Conservation (phyloP, 23 tunicate genomes). For the Corella eumyota region DNA sequence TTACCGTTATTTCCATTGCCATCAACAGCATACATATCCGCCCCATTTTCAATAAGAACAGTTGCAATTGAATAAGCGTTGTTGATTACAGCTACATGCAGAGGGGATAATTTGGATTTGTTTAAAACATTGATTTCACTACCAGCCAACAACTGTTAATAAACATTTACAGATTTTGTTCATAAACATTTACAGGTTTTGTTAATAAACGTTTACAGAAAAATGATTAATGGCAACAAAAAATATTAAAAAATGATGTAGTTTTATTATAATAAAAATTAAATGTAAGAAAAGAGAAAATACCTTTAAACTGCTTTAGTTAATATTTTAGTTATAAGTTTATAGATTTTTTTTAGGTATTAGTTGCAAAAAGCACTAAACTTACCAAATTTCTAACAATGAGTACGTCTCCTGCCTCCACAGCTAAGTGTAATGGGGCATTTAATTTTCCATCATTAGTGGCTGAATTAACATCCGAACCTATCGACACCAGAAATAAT, state of each 20-base stretch:
- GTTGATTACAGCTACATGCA: slow-evolving; percentile 47
- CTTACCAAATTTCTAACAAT: slow-evolving; percentile 59
- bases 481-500: slow-evolving; percentile 48
- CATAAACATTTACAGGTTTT: no score
- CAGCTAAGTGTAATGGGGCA: slow-evolving; percentile 64
- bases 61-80: slow-evolving; percentile 34
- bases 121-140: slow-evolving; percentile 29
- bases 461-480: slow-evolving; percentile 49
- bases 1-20: slow-evolving; percentile 41
- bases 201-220: no score
- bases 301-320: no score
- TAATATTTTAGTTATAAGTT: no score
- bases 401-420: slow-evolving; percentile 47
- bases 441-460: slow-evolving; percentile 37
- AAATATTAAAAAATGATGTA: neutral
- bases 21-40: slow-evolving; percentile 34
- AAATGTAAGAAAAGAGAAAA: neutral
- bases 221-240: neutral
- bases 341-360: no score
- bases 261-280: neutral
- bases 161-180: no score
- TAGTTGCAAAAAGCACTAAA: no score
- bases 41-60: slow-evolving; percentile 57
- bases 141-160: slow-evolving; percentile 46
- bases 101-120: slow-evolving; percentile 36